phyloP scores from a whole-genome alignment of 2,888 invertebrate genomes.

The Meloe dianella region DNA sequence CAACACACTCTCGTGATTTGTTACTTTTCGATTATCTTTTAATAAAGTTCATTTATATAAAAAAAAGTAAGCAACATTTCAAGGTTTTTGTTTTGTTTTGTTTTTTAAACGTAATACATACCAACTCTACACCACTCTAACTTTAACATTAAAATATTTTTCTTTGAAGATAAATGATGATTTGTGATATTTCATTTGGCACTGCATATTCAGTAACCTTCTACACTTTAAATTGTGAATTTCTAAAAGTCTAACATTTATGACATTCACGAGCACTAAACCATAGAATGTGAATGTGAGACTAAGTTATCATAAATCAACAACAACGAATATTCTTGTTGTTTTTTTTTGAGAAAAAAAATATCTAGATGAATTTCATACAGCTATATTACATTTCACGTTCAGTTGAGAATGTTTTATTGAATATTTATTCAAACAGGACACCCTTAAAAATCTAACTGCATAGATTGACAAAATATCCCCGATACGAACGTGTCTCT shows the following conservation, averaged over 20 bases:
- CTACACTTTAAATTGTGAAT: neutral
- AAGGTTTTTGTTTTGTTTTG: neutral
- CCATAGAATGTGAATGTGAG: neutral
- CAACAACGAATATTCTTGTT: neutral
- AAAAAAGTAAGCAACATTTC: neutral
- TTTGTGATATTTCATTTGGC: neutral
- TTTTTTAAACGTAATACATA: neutral
- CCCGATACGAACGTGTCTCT: slow-evolving; percentile 1
- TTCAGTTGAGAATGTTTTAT: neutral
- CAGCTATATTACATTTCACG: neutral
- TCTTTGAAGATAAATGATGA: neutral
- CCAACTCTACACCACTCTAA: neutral
- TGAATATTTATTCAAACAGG: too few relatives aligned
- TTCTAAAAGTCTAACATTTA: neutral
- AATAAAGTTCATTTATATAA: neutral
- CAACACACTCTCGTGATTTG: neutral
- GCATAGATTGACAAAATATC: too few relatives aligned
- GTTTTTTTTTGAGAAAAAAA: neutral
- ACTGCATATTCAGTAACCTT: neutral
- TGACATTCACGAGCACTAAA: slow-evolving; percentile 1
- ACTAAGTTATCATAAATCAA: neutral
- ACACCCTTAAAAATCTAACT: too few relatives aligned
- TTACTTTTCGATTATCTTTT: neutral
- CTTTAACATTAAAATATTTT: slow-evolving; percentile 2
- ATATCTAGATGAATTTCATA: slow-evolving; percentile 1